Conservation (phyloP, 2,888 invertebrate species). For the Hoplodrina ambigua region DNA sequence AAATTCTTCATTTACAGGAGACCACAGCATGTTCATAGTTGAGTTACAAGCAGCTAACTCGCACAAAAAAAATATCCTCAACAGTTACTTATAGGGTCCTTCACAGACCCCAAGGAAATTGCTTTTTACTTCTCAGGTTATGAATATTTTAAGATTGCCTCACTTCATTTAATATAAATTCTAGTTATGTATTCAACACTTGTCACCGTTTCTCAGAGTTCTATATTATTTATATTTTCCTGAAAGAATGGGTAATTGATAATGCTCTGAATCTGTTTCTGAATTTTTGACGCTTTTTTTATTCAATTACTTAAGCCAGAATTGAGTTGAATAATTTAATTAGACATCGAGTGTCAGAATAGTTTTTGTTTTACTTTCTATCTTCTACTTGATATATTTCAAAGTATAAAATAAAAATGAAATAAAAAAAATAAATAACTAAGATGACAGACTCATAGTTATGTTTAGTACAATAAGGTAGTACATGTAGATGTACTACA, state of each 20-base stretch:
- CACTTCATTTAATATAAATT: slow-evolving; percentile 11
- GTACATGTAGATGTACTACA: too few species aligned
- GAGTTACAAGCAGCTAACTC: too few species aligned
- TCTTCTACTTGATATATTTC: too few species aligned
- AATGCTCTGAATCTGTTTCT: not conserved
- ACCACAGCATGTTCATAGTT: too few species aligned
- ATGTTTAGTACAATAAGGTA: too few species aligned
- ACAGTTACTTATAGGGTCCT: not conserved
- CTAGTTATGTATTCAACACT: slow-evolving; percentile 39
- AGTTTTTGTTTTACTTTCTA: slow-evolving; percentile 1
- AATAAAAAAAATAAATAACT: too few species aligned
- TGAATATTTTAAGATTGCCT: slow-evolving; percentile 35
- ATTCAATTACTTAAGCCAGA: slow-evolving; percentile 12
- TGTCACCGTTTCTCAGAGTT: slow-evolving; percentile 24
- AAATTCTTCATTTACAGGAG: too few species aligned
- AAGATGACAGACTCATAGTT: too few species aligned
- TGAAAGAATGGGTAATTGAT: slow-evolving; percentile 30
- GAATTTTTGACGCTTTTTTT: not conserved
- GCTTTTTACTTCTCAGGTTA: not conserved
- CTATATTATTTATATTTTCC: slow-evolving; percentile 32
- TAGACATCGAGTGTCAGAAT: slow-evolving; percentile 2
- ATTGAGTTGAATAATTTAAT: slow-evolving; percentile 29
- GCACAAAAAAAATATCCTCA: too few species aligned
- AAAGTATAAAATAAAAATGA: too few species aligned
- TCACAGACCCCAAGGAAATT: not conserved